Evolutionary conservation across 2,113 vertebrate species (phyloP).

Genomic region (Varanus salvator): DNA sequence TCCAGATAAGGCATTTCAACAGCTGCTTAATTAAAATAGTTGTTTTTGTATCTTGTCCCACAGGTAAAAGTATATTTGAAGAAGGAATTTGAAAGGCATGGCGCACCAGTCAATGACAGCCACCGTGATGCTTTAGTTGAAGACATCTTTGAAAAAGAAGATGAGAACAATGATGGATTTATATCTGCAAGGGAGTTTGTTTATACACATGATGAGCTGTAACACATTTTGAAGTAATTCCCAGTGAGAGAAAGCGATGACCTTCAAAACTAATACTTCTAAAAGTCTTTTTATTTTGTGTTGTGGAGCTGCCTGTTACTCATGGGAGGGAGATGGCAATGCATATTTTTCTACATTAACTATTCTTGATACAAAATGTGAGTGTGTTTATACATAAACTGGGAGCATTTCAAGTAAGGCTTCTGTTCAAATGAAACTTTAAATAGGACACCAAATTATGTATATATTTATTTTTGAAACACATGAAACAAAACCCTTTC

Average conservation of each 20-base stretch:
- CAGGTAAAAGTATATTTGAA: slow-evolving; percentile 94
- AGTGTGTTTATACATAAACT: slow-evolving; percentile 57
- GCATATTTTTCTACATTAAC: slow-evolving; percentile 58
- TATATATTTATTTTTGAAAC: slow-evolving; percentile 57
- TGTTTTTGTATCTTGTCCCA: slow-evolving; percentile 36
- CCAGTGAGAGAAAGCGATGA: slow-evolving; percentile 12
- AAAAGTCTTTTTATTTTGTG: slow-evolving; percentile 29
- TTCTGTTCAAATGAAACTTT: slow-evolving; percentile 56
- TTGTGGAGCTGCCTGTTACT: slow-evolving; percentile 47
- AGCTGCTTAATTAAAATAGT: neutral
- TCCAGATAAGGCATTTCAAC: neutral
- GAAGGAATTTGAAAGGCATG: slow-evolving; percentile 93
- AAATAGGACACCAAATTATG: neutral
- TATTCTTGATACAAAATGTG: slow-evolving; percentile 48
- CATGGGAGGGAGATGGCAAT: slow-evolving; percentile 32
- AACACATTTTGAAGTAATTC: slow-evolving; percentile 48
- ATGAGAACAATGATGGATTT: slow-evolving; percentile 92
- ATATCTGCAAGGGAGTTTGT: slow-evolving; percentile 98
- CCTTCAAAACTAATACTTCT: slow-evolving; percentile 57
- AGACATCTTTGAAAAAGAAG: slow-evolving; percentile 96
- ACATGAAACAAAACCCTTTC: slow-evolving; percentile 35
- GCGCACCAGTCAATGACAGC: slow-evolving; percentile 90
- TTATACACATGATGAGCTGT: slow-evolving; percentile 94
- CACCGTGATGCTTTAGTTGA: slow-evolving; percentile 91
- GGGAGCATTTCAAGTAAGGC: slow-evolving; percentile 43